Conservation (phyloP, 2,888 invertebrate species). For the Lasius fuliginosus region DNA sequence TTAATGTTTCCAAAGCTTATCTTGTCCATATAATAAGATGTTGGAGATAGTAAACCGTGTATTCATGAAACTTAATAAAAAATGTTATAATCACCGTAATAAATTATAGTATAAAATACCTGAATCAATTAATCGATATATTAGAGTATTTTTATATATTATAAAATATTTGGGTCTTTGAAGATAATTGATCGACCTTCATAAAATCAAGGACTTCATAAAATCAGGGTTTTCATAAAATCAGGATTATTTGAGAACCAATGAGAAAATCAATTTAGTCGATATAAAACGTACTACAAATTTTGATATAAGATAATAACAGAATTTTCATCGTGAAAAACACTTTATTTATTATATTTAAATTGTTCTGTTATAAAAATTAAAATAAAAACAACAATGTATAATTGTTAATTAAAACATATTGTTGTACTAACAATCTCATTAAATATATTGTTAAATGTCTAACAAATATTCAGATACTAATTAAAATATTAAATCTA, state of each 20-base stretch:
- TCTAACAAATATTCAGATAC: background rate
- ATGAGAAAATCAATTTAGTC: background rate
- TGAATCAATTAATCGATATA: background rate
- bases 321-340: background rate
- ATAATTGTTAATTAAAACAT: slow-evolving; percentile 2
- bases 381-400: background rate
- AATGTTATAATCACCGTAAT: slow-evolving; percentile 48
- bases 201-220: background rate
- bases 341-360: background rate
- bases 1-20: slow-evolving; percentile 65
- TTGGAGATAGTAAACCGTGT: slow-evolving; percentile 38
- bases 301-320: background rate
- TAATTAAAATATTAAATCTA: background rate
- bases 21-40: slow-evolving; percentile 55
- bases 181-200: background rate
- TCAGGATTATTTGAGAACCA: background rate
- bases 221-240: background rate
- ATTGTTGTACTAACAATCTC: background rate
- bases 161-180: background rate
- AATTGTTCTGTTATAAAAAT: background rate
- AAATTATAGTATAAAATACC: slow-evolving; percentile 52
- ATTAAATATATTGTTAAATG: background rate
- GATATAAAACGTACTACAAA: background rate
- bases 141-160: background rate
- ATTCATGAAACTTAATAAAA: slow-evolving; percentile 51